These are phyloP conservation scores for Aplidium turbinatum DNA, from an alignment of 23 tunicate genomes.

Conservation along the genomic window DNA sequence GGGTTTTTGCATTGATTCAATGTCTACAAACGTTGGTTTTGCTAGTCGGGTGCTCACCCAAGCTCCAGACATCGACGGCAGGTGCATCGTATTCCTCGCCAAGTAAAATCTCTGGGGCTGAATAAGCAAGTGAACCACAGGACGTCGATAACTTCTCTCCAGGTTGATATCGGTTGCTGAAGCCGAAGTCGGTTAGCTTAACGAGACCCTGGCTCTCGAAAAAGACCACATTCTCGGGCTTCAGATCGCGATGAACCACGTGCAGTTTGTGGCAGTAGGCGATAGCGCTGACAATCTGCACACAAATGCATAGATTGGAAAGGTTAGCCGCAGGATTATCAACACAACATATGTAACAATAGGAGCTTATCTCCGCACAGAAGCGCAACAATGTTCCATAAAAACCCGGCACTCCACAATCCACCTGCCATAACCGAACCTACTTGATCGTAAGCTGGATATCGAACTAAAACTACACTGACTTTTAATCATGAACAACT, in stretches of 20 bases:
- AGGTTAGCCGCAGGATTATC: too few species aligned
- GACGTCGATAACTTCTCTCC: conserved; percentile 92
- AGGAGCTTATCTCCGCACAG: too few species aligned
- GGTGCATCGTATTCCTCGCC: conserved; percentile 99
- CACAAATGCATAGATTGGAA: too few species aligned
- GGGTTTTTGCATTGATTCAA: too few species aligned
- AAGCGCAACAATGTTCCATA: too few species aligned
- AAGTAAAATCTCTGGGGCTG: conserved; percentile 97
- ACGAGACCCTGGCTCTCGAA: conserved; percentile 91
- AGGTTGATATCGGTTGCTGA: conserved; percentile 78
- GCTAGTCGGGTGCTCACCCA: conserved; percentile 70
- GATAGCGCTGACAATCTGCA: conserved; percentile 90
- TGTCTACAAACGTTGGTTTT: too few species aligned
- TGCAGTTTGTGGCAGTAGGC: conserved; percentile 94
- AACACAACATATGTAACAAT: too few species aligned
- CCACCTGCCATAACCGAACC: too few species aligned
- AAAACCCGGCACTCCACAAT: too few species aligned
- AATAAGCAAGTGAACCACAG: conserved; percentile 98
- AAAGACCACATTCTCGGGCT: conserved; percentile 97
- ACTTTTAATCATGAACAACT: too few species aligned
- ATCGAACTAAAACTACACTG: too few species aligned
- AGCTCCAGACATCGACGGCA: conserved; percentile 98
- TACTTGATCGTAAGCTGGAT: too few species aligned
- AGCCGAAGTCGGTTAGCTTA: conserved; percentile 96
- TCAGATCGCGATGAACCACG: conserved; percentile 95